Conservation (phyloP, 2,888 invertebrate species). For the Bembecia ichneumoniformis region DNA sequence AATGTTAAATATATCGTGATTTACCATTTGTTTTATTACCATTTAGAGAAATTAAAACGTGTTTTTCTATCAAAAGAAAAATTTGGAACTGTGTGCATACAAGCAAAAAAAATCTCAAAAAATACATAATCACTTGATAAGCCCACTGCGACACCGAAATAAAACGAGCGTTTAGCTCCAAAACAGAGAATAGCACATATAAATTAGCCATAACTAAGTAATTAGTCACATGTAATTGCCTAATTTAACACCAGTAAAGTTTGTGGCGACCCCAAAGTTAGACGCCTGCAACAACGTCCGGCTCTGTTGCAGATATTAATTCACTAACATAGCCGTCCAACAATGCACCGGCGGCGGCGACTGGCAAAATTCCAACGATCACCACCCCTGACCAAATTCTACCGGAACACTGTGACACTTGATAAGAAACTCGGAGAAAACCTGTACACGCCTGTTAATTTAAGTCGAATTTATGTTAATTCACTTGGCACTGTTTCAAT, state of each 20-base stretch:
- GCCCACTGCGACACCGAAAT: too few relatives aligned
- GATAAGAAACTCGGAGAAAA: conserved; percentile 30
- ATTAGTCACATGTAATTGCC: not conserved
- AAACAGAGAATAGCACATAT: not conserved
- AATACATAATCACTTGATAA: too few relatives aligned
- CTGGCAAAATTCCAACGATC: conserved; percentile 52
- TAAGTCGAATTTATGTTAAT: not conserved
- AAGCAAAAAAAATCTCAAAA: too few relatives aligned
- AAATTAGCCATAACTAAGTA: not conserved
- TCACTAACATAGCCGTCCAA: conserved; percentile 49
- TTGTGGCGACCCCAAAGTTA: not conserved
- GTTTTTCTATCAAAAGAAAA: too few relatives aligned
- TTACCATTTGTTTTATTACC: too few relatives aligned
- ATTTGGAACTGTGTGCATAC: too few relatives aligned
- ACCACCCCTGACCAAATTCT: conserved; percentile 27
- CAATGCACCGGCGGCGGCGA: conserved; percentile 35
- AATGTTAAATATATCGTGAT: too few relatives aligned
- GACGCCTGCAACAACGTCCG: conserved; percentile 21
- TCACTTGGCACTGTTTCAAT: conserved; percentile 9
- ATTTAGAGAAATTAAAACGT: too few relatives aligned
- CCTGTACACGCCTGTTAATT: not conserved
- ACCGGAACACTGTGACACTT: conserved; percentile 32
- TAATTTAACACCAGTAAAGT: not conserved
- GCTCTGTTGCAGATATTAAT: conserved; percentile 56
- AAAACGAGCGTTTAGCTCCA: too few relatives aligned